Evolutionary conservation across 2,113 vertebrate species (phyloP).

Genomic region (Colaptes auratus): DNA sequence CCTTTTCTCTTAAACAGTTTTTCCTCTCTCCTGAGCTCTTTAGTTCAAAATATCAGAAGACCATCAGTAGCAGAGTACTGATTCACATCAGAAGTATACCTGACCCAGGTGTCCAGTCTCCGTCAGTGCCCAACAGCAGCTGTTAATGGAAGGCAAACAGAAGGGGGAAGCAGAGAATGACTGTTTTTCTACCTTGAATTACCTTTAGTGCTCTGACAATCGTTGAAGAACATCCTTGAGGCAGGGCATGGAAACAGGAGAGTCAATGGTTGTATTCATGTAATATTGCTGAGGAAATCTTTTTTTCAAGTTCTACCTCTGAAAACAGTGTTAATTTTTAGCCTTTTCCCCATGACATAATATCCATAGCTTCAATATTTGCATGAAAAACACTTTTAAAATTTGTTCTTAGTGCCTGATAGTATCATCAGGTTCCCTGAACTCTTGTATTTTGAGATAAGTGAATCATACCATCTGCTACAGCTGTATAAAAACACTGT

Average conservation of each 20-base stretch:
- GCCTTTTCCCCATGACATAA: neutral
- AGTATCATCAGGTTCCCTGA: constrained; percentile 50
- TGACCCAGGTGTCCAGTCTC: neutral
- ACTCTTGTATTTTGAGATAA: constrained; percentile 58
- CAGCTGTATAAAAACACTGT: constrained; percentile 52
- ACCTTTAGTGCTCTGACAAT: neutral
- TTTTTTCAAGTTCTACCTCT: neutral
- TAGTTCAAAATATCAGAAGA: neutral
- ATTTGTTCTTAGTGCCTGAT: neutral
- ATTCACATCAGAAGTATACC: neutral
- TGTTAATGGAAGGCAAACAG: neutral
- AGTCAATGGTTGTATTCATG: neutral
- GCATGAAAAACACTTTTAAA: constrained; percentile 33
- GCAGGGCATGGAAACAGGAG: neutral
- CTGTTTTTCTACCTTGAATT: neutral
- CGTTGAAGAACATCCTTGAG: neutral
- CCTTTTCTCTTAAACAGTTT: neutral
- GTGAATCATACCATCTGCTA: constrained; percentile 69
- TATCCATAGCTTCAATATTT: constrained; percentile 22
- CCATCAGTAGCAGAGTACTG: neutral
- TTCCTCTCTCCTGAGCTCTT: neutral
- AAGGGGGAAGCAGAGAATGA: neutral
- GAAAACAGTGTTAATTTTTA: neutral
- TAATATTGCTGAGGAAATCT: neutral
- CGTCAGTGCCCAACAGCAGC: neutral